Evolutionary conservation across 2,113 vertebrate genomes (phyloP).

Genomic region (Eulemur macaco): DNA sequence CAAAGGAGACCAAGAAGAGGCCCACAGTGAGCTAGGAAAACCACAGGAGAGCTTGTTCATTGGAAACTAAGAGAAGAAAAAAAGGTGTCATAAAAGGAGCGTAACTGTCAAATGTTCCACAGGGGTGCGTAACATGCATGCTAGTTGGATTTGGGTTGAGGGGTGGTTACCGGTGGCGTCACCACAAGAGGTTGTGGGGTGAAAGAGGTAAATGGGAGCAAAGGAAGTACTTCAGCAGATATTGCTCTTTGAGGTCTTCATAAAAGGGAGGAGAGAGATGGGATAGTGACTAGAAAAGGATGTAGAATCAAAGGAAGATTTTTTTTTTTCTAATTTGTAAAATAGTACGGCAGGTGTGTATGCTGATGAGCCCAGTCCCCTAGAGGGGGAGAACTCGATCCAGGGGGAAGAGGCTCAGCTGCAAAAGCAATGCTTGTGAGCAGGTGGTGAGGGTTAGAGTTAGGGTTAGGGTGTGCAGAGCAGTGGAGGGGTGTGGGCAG

Average conservation of each 20-base stretch:
- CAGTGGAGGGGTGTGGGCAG: neutral
- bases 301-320: neutral
- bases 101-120: neutral
- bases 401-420: neutral
- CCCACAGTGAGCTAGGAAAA: neutral
- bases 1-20: no score
- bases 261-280: neutral
- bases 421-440: neutral
- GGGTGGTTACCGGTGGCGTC: neutral
- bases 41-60: neutral
- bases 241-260: neutral
- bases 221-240: neutral
- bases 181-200: no score
- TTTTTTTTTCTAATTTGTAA: neutral
- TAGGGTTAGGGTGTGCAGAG: no score
- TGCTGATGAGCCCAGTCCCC: neutral
- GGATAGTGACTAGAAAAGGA: neutral
- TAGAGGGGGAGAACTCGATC: neutral
- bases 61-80: neutral
- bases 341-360: neutral
- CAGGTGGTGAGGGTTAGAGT: no score
- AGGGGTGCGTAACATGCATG: accelerated
- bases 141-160: neutral
- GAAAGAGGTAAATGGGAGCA: neutral
- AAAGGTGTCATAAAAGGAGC: neutral